Percentiles rank a stretch among this genome's conserved stretches.
These are phyloP conservation scores for Phainopepla nitens DNA, from an alignment of 2,113 vertebrate species.

Conservation along the genomic window DNA sequence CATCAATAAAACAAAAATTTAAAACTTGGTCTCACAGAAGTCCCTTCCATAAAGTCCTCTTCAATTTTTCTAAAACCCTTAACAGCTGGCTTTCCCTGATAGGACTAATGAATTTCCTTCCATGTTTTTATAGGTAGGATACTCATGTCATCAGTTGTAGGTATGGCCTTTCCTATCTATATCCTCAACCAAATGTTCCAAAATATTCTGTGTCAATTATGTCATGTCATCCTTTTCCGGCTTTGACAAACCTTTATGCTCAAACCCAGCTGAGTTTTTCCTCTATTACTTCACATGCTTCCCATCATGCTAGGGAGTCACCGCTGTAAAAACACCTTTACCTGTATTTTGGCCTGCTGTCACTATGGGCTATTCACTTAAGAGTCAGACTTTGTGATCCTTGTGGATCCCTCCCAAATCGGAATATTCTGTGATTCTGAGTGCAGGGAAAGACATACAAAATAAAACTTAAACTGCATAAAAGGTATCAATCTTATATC, in stretches of 20 bases:
- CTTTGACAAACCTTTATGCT: background rate
- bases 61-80: background rate
- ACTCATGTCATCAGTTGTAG: background rate
- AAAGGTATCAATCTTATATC: background rate
- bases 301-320: rapidly evolving
- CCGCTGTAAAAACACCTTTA: background rate
- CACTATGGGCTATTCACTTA: background rate
- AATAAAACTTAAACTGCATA: background rate
- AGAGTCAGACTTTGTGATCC: background rate
- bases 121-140: background rate
- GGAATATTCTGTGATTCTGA: background rate
- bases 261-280: background rate
- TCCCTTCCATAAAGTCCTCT: background rate
- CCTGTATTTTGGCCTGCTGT: background rate
- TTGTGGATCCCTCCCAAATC: background rate
- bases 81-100: background rate
- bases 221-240: background rate
- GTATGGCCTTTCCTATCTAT: background rate
- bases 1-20: background rate
- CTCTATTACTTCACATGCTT: background rate
- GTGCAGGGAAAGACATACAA: background rate
- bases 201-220: background rate
- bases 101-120: background rate
- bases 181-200: background rate
- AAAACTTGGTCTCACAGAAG: background rate